Base-by-base conservation (phyloP, 92 coral and sea anemone genomes). In the Siderastrea siderea region DNA sequence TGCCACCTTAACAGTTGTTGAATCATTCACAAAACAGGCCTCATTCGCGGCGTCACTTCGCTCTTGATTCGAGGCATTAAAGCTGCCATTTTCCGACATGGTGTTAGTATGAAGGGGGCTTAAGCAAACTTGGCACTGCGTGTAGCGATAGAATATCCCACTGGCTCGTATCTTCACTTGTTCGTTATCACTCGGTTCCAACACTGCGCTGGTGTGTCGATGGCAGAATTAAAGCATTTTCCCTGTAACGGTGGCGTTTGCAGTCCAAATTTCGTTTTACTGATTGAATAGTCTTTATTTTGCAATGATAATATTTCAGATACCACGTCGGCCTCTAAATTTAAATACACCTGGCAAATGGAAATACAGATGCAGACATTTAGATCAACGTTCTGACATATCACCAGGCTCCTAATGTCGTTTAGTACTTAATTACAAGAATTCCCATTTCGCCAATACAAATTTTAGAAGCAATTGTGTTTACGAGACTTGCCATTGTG, bases 21-120 rank as follows among this genome's bases (percentile, higher is more conserved):
- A 83, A 80, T 94, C 95, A 11, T 63, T 52, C 17, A 83, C 75
- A 47, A 94, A 94, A 55, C 98, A 94, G 6, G 71, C 81, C 2
- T 80, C 84, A 10, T 44, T 2, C 26, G 4, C 43, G 3, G n/a
- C 12, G 52, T 4, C 43, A 48, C 17, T 78, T 78, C 47, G 7
- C 47, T 16, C 12, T 17, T 16, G 6, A 13, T 10, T 2, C 43
- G 84, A 47, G 11, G 43, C 38, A 19, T 51, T 80, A 10, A 68
- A 38, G 12, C 14, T 67, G 26, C 51, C 65, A 45, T 65, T 54
- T 57, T 55, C 57, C 7, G 55, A 46, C 68, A 82, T 82, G 0
- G 38, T 7, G 38, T 26, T 26, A 26, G 38, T 26, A 26, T 26
- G 38, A 26, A 26, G 38, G 38, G 15, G 10, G 48, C 13, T 7